Evolutionary conservation across 2,113 vertebrate genomes (phyloP).

Genomic region (Chinchilla lanigera): DNA sequence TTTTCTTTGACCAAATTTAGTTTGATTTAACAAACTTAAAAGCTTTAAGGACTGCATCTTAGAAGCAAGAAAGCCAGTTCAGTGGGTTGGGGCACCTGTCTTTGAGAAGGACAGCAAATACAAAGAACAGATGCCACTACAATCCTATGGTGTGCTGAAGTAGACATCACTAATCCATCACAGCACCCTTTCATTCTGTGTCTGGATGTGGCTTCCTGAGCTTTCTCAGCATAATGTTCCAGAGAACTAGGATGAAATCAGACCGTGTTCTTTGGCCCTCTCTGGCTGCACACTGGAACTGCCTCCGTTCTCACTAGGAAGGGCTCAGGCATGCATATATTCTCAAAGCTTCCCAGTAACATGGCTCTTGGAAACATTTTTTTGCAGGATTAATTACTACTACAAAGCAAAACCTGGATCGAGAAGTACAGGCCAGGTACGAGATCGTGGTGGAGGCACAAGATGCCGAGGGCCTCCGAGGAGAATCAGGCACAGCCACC

Average conservation of each 20-base stretch:
- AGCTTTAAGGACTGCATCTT: not conserved
- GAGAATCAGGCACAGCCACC: constrained; percentile 89
- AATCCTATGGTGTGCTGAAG: not conserved
- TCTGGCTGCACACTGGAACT: not conserved
- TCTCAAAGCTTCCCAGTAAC: not conserved
- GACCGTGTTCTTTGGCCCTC: not conserved
- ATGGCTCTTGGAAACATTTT: constrained; percentile 8
- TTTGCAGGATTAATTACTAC: constrained; percentile 89
- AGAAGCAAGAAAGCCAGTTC: not conserved
- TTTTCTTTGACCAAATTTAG: not conserved
- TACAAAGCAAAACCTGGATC: constrained; percentile 88
- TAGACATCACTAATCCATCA: not conserved
- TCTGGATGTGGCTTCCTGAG: not conserved
- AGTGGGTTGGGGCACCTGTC: not conserved
- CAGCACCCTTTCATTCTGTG: not conserved
- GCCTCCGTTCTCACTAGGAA: not conserved
- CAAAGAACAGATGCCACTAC: not conserved
- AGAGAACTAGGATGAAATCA: not conserved
- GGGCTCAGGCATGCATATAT: not conserved
- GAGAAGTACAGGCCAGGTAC: constrained; percentile 90
- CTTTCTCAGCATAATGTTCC: not conserved
- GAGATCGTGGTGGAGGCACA: constrained; percentile 91
- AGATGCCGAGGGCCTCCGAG: constrained; percentile 87
- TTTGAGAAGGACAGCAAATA: not conserved
- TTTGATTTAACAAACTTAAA: constrained; percentile 18